A percentile compares a stretch with the other conserved stretches of the same genome.
These are phyloP conservation scores for Rhinichthys klamathensis DNA, from an alignment of 2,113 vertebrate species.

Conservation along the genomic window DNA sequence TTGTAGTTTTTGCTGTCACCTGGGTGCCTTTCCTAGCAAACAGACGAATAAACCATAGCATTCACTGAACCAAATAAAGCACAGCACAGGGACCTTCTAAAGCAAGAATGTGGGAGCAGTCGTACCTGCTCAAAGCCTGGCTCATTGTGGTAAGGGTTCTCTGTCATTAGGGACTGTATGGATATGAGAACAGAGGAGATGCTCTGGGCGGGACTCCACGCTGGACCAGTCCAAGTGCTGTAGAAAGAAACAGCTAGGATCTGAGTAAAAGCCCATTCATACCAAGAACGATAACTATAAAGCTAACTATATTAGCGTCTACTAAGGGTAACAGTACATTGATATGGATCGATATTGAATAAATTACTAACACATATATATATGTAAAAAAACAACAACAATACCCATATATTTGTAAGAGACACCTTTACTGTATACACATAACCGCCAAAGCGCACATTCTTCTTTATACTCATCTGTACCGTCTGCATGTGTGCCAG, in stretches of 20 bases:
- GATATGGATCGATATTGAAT: too few relatives aligned
- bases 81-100: neutral
- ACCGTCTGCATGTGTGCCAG: too few relatives aligned
- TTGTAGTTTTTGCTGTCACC: constrained; percentile 99
- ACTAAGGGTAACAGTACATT: too few relatives aligned
- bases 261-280: neutral
- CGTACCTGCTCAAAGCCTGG: constrained; percentile 97
- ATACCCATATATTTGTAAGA: too few relatives aligned
- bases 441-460: too few relatives aligned
- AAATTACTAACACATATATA: too few relatives aligned
- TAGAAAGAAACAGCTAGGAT: neutral
- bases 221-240: constrained; percentile 97
- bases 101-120: neutral
- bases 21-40: constrained; percentile 90
- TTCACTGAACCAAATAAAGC: neutral
- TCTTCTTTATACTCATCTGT: too few relatives aligned
- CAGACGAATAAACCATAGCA: constrained; percentile 13
- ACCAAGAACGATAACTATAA: neutral
- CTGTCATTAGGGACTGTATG: constrained; percentile 98
- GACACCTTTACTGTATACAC: too few relatives aligned
- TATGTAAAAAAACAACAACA: too few relatives aligned
- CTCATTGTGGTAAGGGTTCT: constrained; percentile 98
- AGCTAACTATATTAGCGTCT: neutral
- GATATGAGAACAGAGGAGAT: constrained; percentile 99
- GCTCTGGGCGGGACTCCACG: constrained; percentile 98